Conservation (phyloP, 2,888 invertebrate genomes). For the Trissoscelio sp. region DNA sequence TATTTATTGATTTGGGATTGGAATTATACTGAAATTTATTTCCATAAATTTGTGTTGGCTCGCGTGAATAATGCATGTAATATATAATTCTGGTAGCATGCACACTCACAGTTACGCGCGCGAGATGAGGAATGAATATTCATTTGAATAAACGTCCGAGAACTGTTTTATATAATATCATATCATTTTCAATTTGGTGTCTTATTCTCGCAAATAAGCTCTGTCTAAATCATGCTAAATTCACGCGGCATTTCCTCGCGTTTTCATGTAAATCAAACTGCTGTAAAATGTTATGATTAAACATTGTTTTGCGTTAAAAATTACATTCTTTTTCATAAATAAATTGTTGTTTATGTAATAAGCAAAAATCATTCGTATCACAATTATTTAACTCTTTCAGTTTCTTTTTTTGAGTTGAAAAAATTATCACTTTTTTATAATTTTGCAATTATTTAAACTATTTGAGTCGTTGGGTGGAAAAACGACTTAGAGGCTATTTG, state of each 20-base stretch:
- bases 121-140: slow-evolving; percentile 61
- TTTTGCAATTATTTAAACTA: too few species aligned
- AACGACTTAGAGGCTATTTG: too few species aligned
- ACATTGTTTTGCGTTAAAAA: too few species aligned
- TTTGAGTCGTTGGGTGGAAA: too few species aligned
- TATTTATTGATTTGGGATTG: slow-evolving; percentile 59
- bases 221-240: slow-evolving; percentile 1
- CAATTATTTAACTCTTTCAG: too few species aligned
- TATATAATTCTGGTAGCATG: slow-evolving; percentile 64
- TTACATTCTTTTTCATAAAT: too few species aligned
- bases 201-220: slow-evolving; percentile 42
- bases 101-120: slow-evolving; percentile 47
- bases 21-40: slow-evolving; percentile 61
- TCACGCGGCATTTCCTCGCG: background rate
- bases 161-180: slow-evolving; percentile 59
- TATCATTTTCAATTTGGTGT: slow-evolving; percentile 59
- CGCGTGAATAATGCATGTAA: slow-evolving; percentile 73
- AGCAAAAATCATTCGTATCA: too few species aligned
- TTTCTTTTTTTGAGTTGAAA: too few species aligned
- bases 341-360: too few species aligned
- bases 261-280: too few species aligned
- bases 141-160: slow-evolving; percentile 65
- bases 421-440: too few species aligned
- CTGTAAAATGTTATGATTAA: too few species aligned
- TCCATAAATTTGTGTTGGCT: slow-evolving; percentile 60